Conservation (phyloP, 2,888 invertebrate species). For the Trachelus troglodyta region DNA sequence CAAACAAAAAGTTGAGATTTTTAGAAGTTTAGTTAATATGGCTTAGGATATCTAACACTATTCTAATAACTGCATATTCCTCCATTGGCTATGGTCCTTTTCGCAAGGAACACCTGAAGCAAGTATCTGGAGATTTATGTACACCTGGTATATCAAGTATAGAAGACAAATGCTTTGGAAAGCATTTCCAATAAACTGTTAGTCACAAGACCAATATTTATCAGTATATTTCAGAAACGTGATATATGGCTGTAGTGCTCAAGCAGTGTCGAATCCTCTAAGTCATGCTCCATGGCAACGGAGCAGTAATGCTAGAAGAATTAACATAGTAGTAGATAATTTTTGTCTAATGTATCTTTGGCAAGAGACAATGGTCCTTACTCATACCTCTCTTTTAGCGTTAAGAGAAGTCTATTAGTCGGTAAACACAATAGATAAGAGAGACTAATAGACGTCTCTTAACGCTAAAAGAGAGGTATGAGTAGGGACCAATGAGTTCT, state of each 20-base stretch:
- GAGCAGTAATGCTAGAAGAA: not conserved
- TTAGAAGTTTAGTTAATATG: not conserved
- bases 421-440: no score
- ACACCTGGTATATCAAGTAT: not conserved
- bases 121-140: not conserved
- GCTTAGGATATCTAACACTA: not conserved
- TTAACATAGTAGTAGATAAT: not conserved
- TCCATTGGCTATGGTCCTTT: not conserved
- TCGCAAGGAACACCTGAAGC: not conserved
- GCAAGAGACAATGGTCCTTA: not conserved
- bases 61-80: not conserved
- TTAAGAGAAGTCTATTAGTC: no score
- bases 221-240: not conserved
- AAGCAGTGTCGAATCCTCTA: constrained; percentile 14
- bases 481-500: no score
- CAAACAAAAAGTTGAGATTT: not conserved
- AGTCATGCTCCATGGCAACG: not conserved
- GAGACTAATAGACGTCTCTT: no score
- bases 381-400: no score
- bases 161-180: not conserved
- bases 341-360: not conserved
- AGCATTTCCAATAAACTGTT: not conserved
- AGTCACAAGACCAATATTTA: not conserved
- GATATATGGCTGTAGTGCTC: constrained; percentile 13
- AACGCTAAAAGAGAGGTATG: no score